These are phyloP conservation scores for Liparis tanakae DNA, from an alignment of 2,797 vertebrate genomes.

Conservation along the genomic window DNA sequence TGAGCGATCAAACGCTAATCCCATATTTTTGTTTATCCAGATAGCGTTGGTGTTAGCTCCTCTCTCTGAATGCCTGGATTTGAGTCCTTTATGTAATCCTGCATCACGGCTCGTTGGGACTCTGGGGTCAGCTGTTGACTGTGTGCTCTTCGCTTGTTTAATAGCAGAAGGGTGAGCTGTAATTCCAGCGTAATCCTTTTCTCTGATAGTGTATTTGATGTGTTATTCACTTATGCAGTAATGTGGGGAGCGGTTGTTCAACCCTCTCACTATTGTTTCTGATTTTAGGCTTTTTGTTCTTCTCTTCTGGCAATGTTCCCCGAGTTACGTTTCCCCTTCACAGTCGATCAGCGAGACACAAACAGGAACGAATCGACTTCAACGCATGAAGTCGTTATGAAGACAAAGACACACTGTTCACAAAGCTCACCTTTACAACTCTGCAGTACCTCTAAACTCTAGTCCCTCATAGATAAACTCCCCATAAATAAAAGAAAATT, in stretches of 20 bases:
- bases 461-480: constrained; percentile 1
- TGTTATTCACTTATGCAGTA: constrained; percentile 13
- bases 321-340: not conserved
- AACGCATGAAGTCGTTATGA: not conserved
- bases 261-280: not conserved
- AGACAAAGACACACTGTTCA: not conserved
- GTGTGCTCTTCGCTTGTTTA: constrained; percentile 46
- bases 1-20: constrained; percentile 66
- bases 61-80: constrained; percentile 61
- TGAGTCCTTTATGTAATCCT: constrained; percentile 70
- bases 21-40: constrained; percentile 68
- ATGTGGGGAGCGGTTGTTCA: constrained; percentile 5
- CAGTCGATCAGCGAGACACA: not conserved
- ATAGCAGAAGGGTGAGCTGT: constrained; percentile 36
- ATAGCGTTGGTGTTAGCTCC: constrained; percentile 60
- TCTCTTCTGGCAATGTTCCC: not conserved
- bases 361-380: not conserved
- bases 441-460: not conserved
- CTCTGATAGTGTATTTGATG: constrained; percentile 36
- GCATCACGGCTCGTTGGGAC: constrained; percentile 53
- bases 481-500: not conserved
- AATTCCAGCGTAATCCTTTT: constrained; percentile 42
- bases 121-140: constrained; percentile 53
- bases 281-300: not conserved
- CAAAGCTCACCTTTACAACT: not conserved